Evolutionary conservation across 2,888 invertebrate genomes (phyloP), one percentile per base, ranked within the genome.

Genomic region (Erpobdella octoculata): DNA sequence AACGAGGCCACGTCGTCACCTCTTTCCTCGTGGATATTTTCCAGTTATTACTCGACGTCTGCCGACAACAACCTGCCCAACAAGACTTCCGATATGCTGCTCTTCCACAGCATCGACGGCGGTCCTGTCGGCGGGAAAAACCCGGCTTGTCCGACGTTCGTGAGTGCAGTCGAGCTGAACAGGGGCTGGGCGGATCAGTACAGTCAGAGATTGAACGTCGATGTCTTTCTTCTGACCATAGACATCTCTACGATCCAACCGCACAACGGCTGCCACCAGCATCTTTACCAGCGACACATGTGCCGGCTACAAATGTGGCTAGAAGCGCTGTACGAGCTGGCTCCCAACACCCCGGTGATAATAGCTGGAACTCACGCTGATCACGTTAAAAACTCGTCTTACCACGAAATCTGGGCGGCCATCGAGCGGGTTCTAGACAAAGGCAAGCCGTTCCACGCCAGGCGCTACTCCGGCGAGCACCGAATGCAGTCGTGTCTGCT

Each of bases 351-450:
- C 9, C 77, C 77, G 1, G 77, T 77, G 21, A 64, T 77, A 33
- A 72, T 77, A 36, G 77, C 76, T 2, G 77, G 77, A 31, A 77
- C 77, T 4, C 77, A 76, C 53, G 77, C 76, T 12, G 77, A 77
- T 21, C 64, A 74, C 31, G 76, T 77, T 61, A 76, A 76, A 31
- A 70, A 75, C 41, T 73, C 76, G 70, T 74, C 75, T 2, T 76
- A 74, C 72, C 53, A 35, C 9, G 76, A 77, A 41, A 73, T 77
- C 64, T 77, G 77, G 77, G 67, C 67, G 28, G 71, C 76, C 28
- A 33, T 77, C 31, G 75, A 77, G 67, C 68, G 70, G 18, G 70
- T 75, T 18, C 68, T 77, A n/a, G 76, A 77, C 28, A 73, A 74
- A 46, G 76, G 76, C 8, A 62, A 75, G 15, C 62, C 71, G 8